Base-by-base conservation (phyloP, 1,140 invertebrate species). In the Onthophagus taurus region DNA sequence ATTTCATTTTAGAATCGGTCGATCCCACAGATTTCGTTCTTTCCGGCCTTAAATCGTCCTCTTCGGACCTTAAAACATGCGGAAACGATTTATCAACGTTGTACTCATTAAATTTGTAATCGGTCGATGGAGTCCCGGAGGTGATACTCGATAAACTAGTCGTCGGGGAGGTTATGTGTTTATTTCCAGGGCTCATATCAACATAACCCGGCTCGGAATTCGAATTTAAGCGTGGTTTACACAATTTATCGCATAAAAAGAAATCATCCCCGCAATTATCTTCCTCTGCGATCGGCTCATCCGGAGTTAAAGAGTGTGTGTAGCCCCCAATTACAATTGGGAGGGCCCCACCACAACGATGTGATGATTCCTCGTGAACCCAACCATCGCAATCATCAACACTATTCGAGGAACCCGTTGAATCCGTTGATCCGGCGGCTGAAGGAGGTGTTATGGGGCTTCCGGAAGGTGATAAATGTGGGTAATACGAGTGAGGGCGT, bases 1-100 rank as follows among this genome's bases (percentile, higher is more conserved):
- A 53, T 38, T 62, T 59, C 31, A 50, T 29, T 11, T 43, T 51
- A 13, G 29, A 42, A 20, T 37, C 44, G 1, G 36, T 57, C 18
- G 85, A 89, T 5, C 89, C 90, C 33, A 93, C 83, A 18, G 88
- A 91, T 62, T 92, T 92, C 2, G 89, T 83, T 52, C 89, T 73
- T 29, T 74, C 70, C 17, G 81, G 82, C 43, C 84, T 70, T 11
- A 35, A 44, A 42, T 72, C 64, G 47, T 72, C 71, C 13, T 79
- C 77, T 16, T 81, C 78, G 1, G 70, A 67, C 0, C 72, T 71
- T 4, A 73, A 61, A 11, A 82, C 67, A 47, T 74, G 81, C 6
- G 77, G 75, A 9, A 68, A 67, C 1, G 80, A 78, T 60, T 81
- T 81, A 34, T 83, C 80, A 14, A 82, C 56, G 24, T 74, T 73